Conservation (phyloP, 2,113 vertebrate genomes). For the Sylvilagus bachmani region DNA sequence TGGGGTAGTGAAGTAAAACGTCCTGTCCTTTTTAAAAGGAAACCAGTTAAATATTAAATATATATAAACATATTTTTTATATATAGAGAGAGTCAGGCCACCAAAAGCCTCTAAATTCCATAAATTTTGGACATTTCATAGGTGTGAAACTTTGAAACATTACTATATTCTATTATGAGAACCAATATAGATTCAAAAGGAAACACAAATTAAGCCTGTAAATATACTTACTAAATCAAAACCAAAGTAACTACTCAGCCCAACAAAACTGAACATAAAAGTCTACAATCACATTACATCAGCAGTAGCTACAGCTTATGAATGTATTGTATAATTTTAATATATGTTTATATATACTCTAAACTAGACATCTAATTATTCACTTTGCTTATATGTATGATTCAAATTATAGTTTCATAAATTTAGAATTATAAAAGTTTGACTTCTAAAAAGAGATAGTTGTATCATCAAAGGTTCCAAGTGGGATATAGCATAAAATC, state of each 20-base stretch:
- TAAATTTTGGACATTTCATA: conserved; percentile 20
- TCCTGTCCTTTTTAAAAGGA: not conserved
- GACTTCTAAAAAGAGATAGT: conserved; percentile 30
- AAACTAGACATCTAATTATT: not conserved
- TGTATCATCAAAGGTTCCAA: not conserved
- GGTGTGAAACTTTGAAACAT: not conserved
- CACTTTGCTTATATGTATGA: not conserved
- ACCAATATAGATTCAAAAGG: conserved; percentile 30
- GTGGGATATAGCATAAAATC: not conserved
- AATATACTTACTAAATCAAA: conserved; percentile 17
- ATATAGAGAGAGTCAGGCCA: not conserved
- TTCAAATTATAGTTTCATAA: not conserved
- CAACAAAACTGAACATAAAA: conserved; percentile 47
- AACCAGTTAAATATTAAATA: not conserved
- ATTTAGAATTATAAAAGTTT: conserved; percentile 38
- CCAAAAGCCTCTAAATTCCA: not conserved
- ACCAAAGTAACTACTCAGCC: not conserved
- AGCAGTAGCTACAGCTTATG: not conserved
- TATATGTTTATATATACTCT: not conserved
- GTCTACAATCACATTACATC: not conserved
- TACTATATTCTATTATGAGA: conserved; percentile 54
- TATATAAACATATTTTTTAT: not conserved
- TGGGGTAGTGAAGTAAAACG: not conserved
- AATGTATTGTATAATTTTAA: conserved; percentile 22
- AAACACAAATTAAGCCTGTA: conserved; percentile 27